Conservation (phyloP, 2,113 vertebrate species). For the Xiphias gladius region DNA sequence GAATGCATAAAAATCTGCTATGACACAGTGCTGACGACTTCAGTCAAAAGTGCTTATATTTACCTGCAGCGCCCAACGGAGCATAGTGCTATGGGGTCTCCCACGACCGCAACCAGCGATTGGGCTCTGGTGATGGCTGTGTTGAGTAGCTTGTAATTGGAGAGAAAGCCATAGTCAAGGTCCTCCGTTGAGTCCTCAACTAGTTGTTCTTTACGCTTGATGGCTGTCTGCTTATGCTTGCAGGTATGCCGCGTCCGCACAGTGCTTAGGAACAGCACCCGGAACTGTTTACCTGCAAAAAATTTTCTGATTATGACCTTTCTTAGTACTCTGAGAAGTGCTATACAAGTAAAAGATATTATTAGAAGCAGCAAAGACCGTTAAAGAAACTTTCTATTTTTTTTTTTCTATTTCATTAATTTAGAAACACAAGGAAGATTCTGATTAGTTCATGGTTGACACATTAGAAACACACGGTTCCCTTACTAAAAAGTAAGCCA, state of each 20-base stretch:
- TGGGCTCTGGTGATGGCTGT: constrained; percentile 99
- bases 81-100: constrained; percentile 97
- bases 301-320: background rate
- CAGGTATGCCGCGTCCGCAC: constrained; percentile 98
- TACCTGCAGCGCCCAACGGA: constrained; percentile 99
- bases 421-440: background rate
- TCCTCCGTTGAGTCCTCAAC: constrained; percentile 98
- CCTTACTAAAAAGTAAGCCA: background rate
- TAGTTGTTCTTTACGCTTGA: constrained; percentile 97
- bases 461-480: background rate
- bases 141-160: constrained; percentile 99
- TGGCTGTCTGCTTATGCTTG: constrained; percentile 98
- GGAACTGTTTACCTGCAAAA: constrained; percentile 94
- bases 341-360: background rate
- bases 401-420: background rate
- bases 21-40: background rate
- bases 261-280: constrained; percentile 98
- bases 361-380: background rate
- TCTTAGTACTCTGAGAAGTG: background rate
- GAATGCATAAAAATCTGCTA: background rate
- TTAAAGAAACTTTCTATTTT: background rate
- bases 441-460: background rate
- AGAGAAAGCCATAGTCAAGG: constrained; percentile 98
- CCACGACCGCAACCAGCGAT: constrained; percentile 97
- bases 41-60: background rate